These are phyloP conservation scores for Pachliopta kotzebuea DNA, from an alignment of 2,888 invertebrate genomes.

Conservation along the genomic window DNA sequence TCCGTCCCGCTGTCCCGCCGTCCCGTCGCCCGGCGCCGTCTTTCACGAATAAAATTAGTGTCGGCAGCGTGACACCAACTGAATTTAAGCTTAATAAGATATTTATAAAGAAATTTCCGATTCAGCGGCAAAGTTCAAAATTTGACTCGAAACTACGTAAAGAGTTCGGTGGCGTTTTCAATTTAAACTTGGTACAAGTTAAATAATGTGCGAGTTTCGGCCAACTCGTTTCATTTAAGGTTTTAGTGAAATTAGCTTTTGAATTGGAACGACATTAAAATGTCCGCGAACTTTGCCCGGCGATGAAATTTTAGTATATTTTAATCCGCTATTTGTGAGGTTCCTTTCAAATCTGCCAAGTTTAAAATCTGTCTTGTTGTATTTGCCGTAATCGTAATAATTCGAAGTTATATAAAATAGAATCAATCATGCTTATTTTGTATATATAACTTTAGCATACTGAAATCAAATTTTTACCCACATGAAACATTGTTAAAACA, in stretches of 20 bases:
- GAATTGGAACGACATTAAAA: slow-evolving; percentile 72
- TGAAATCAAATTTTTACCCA: too few species aligned
- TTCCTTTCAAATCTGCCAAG: background rate
- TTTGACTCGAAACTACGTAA: slow-evolving; percentile 73
- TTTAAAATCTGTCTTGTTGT: background rate
- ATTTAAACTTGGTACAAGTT: slow-evolving; percentile 79
- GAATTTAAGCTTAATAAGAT: slow-evolving; percentile 79
- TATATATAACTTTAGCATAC: too few species aligned
- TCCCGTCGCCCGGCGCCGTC: slow-evolving; percentile 61
- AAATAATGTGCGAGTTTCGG: slow-evolving; percentile 77
- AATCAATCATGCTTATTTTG: too few species aligned
- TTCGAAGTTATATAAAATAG: background rate
- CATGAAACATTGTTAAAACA: too few species aligned
- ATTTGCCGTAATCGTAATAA: background rate
- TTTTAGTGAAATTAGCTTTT: slow-evolving; percentile 79
- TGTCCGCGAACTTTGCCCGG: slow-evolving; percentile 50
- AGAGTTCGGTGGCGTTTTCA: slow-evolving; percentile 79
- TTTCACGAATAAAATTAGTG: slow-evolving; percentile 79
- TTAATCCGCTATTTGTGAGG: slow-evolving; percentile 9
- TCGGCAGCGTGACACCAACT: slow-evolving; percentile 80
- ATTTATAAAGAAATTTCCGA: slow-evolving; percentile 80
- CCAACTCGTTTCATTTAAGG: slow-evolving; percentile 78
- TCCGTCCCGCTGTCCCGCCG: slow-evolving; percentile 36
- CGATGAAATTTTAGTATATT: slow-evolving; percentile 34
- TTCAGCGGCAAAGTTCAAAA: slow-evolving; percentile 80